A percentile compares a stretch with the other conserved stretches of the same genome.
Evolutionary conservation across 2,113 vertebrate genomes (phyloP).

Genomic region (Anolis carolinensis): DNA sequence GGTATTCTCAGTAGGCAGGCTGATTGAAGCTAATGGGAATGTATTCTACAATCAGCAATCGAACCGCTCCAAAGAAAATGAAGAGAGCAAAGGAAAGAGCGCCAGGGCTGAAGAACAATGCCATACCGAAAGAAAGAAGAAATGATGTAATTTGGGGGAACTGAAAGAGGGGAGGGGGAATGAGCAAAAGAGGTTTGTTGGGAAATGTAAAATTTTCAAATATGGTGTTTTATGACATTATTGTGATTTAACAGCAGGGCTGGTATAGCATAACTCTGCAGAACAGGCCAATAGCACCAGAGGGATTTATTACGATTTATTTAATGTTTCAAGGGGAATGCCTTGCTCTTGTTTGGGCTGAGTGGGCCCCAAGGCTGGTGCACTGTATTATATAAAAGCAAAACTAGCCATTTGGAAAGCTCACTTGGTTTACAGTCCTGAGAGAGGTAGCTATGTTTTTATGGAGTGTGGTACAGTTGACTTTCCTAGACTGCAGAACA

Average conservation of each 20-base stretch:
- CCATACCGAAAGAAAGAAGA: constrained; percentile 48
- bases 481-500: constrained; percentile 12
- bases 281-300: constrained; percentile 59
- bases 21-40: constrained; percentile 56
- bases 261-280: constrained; percentile 62
- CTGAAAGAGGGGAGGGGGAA: constrained; percentile 38
- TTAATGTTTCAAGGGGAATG: constrained; percentile 55
- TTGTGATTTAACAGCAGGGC: constrained; percentile 66
- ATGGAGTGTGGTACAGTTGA: constrained; percentile 1
- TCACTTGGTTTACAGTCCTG: not conserved
- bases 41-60: constrained; percentile 59
- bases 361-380: constrained; percentile 54
- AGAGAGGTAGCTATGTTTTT: constrained; percentile 41
- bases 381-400: constrained; percentile 28
- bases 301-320: constrained; percentile 58
- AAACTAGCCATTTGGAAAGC: constrained; percentile 44
- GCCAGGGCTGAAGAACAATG: constrained; percentile 63
- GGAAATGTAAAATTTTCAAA: constrained; percentile 70
- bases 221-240: constrained; percentile 70
- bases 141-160: constrained; percentile 66
- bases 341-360: constrained; percentile 56
- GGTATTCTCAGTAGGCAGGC: constrained; percentile 55
- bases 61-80: constrained; percentile 47
- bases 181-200: constrained; percentile 64
- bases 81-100: constrained; percentile 60